A percentile compares a stretch with the other conserved stretches of the same genome.
phyloP scores from a whole-genome alignment of 1,140 invertebrate species.

The Procambarus clarkii region DNA sequence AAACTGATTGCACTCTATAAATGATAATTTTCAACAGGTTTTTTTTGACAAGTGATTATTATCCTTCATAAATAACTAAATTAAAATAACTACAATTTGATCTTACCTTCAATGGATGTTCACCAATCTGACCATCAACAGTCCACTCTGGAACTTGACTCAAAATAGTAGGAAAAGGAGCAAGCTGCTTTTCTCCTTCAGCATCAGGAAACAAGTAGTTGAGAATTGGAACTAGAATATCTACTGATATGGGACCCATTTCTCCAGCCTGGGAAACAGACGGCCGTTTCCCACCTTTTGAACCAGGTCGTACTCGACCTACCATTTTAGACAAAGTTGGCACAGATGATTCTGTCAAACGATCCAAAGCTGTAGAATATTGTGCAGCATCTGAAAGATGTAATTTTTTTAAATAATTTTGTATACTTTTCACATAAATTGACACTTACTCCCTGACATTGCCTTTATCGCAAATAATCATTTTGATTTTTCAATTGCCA shows the following conservation, averaged over 20 bases:
- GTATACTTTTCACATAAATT: too few species aligned
- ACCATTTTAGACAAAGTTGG: conserved; percentile 69
- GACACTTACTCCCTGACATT: too few species aligned
- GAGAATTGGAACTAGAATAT: conserved; percentile 85
- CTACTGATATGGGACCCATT: conserved; percentile 85
- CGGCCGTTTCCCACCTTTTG: conserved; percentile 25
- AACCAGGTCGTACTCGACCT: conserved; percentile 24
- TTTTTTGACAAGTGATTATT: too few species aligned
- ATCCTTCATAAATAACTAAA: too few species aligned
- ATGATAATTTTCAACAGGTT: too few species aligned
- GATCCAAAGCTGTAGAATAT: conserved; percentile 77
- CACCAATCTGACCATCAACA: conserved; percentile 32
- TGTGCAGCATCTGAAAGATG: conserved; percentile 72
- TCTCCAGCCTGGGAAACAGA: conserved; percentile 74
- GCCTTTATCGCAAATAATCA: too few species aligned
- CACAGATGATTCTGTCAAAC: conserved; percentile 76
- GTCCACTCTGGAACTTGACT: conserved; percentile 69
- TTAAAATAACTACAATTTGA: too few species aligned
- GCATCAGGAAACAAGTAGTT: conserved; percentile 94
- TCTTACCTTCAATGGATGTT: conserved; percentile 70
- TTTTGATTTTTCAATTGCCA: too few species aligned
- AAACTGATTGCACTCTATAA: too few species aligned
- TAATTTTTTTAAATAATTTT: background rate
- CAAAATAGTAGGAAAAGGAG: conserved; percentile 72
- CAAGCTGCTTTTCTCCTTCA: conserved; percentile 78